phyloP scores from a whole-genome alignment of 2,113 vertebrate species.

The Zosterops pallidus region DNA sequence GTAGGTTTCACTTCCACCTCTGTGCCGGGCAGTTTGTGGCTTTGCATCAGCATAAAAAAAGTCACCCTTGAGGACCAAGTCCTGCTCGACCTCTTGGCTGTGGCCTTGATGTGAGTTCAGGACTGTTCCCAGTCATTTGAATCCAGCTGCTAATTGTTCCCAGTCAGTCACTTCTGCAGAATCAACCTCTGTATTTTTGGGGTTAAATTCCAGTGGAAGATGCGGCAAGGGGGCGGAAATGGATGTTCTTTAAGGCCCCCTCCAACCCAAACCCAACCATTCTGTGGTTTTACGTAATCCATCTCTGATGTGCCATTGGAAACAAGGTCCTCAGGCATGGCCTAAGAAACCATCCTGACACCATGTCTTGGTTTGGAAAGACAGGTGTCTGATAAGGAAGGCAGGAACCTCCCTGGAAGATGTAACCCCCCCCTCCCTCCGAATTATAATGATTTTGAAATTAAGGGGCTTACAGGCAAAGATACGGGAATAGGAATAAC shows the following conservation, averaged over 20 bases:
- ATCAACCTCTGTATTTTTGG: neutral
- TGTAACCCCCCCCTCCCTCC: neutral
- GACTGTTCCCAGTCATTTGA: neutral
- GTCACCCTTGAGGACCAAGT: neutral
- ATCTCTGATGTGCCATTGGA: fast-evolving
- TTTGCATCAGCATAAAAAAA: neutral
- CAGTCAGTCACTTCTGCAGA: neutral
- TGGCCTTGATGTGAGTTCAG: neutral
- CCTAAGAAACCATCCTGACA: neutral
- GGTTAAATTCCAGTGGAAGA: neutral
- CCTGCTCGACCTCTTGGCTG: neutral
- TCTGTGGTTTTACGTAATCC: neutral
- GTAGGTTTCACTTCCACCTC: neutral
- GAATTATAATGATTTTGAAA: neutral
- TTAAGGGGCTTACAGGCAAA: neutral
- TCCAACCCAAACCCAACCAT: neutral
- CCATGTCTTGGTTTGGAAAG: neutral
- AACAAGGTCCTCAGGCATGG: neutral
- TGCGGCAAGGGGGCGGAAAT: neutral
- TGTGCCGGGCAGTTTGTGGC: neutral
- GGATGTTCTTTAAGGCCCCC: too few species aligned
- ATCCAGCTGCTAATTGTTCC: neutral
- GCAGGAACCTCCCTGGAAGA: neutral
- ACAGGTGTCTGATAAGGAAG: neutral
- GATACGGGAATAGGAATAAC: neutral